Base-by-base conservation (phyloP, 2,888 invertebrate genomes). In the Agrotis segetum region DNA sequence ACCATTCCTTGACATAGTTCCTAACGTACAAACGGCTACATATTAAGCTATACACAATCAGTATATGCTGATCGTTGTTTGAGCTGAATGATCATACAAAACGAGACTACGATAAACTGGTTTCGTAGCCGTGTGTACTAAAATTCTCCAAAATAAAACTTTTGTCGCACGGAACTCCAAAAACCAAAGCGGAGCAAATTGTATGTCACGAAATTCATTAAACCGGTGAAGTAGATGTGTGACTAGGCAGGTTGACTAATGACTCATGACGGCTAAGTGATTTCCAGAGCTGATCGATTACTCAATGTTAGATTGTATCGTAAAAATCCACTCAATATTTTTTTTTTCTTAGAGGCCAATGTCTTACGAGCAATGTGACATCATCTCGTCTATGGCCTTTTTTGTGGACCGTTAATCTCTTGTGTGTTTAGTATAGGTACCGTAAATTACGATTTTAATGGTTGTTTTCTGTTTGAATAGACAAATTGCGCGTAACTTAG, bases 141-240 rank as follows among this genome's bases (percentile, higher is more conserved):
- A 44, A 40, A 19, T 40, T 13, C 29, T 21, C 16, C 0, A 67
- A 55, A 40, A 63, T 47, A 49, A 46, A 17, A 16, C 24, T 21
- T 14, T 40, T 9, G 1, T 16, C 29, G 21, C 47, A 53, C 71
- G 60, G 64, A 82, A 71, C 67, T 77, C 61, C 50, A 67, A 77
- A 40, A 79, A 73, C 40, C 66, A 60, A 72, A 78, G 70, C 68
- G 68, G 71, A 71, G 69, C 72, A 65, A 86, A 86, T 84, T 74
- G 71, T 67, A 76, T 81, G 79, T 84, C 86, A 84, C 79, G 79
- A 86, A 74, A 77, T 86, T 79, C 74, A 84, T 86, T 86, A 84
- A 77, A 77, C 21, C 53, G 67, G 64, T 66, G 71, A 66, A 76
- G 72, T 62, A 60, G 68, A 64, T 77, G 56, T 81, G 66, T 84